Conservation (phyloP, 2,113 vertebrate genomes). For the Malurus elegans region DNA sequence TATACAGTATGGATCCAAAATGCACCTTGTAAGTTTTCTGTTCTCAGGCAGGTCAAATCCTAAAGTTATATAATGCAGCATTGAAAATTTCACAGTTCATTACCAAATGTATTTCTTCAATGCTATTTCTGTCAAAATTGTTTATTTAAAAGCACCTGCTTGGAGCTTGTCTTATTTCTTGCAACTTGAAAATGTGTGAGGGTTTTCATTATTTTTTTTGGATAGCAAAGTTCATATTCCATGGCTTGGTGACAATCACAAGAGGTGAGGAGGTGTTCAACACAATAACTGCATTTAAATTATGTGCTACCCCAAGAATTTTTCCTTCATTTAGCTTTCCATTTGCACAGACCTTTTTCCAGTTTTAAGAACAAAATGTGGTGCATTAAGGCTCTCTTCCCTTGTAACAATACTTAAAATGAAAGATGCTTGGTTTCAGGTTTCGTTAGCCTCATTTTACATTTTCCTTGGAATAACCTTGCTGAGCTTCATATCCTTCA, state of each 20-base stretch:
- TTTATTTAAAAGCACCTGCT: neutral
- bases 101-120: neutral
- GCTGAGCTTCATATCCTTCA: constrained; percentile 8
- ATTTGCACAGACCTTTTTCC: neutral
- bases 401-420: neutral
- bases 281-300: neutral
- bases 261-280: neutral
- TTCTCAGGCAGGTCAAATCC: neutral
- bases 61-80: neutral
- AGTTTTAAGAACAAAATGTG: neutral
- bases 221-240: neutral
- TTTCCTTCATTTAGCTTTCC: neutral
- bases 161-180: neutral
- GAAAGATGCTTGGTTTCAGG: constrained; percentile 7
- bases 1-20: neutral
- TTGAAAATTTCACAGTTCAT: neutral
- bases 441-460: neutral
- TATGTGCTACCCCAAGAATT: neutral
- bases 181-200: neutral
- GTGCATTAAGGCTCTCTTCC: neutral
- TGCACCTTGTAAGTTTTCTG: neutral
- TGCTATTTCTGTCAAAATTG: neutral
- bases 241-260: neutral
- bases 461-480: constrained; percentile 55
- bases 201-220: neutral